Evolutionary conservation across 2,888 invertebrate genomes (phyloP), one percentile per base, ranked within the genome.

Genomic region (Drosophila sordidapex): DNA sequence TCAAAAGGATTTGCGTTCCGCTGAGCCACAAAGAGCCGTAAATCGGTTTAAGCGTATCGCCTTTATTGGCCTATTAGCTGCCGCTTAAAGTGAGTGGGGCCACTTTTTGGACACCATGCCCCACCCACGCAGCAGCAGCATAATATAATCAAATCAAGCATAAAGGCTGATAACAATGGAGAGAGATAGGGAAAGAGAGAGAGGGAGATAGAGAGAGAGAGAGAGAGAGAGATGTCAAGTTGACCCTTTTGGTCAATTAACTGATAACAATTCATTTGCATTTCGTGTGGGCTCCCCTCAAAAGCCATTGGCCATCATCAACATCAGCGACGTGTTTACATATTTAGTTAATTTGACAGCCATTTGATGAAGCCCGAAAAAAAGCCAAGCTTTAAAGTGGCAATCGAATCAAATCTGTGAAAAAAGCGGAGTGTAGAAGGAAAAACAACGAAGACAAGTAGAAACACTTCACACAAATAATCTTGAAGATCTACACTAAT

Each of bases 241-340:
- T 35, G 25, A 46, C 54, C 25, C 74, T 58, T 36, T 49, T n/a
- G 13, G 36, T 60, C 81, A 73, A 80, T 87, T 74, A 81, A 74
- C 82, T 89, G 85, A 87, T 89, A 89, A 89, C 77, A 76, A 73
- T 70, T 89, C 89, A 85, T 85, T 85, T 84, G 82, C 79, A 81
- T 82, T 74, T 67, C 49, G 66, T 83, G 84, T 79, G 89, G 79
- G 79, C 31, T 31, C 52, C 56, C 46, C 29, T 33, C 33, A 13
- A 8, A n/a, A 15, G 57, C 11, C 11, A 43, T 43, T 43, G 43
- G 25, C 64, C 60, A 67, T 52, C 71, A 60, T 25, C 46, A 1
- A 2, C 40, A 13, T 3, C 60, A 56, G 57, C 71, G 58, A 18
- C 58, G 72, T 51, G 88, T 78, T 36, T 36, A 60, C 43, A 13